phyloP scores from a whole-genome alignment of 2,797 vertebrate genomes.

The Parotocinclus haroldoi region DNA sequence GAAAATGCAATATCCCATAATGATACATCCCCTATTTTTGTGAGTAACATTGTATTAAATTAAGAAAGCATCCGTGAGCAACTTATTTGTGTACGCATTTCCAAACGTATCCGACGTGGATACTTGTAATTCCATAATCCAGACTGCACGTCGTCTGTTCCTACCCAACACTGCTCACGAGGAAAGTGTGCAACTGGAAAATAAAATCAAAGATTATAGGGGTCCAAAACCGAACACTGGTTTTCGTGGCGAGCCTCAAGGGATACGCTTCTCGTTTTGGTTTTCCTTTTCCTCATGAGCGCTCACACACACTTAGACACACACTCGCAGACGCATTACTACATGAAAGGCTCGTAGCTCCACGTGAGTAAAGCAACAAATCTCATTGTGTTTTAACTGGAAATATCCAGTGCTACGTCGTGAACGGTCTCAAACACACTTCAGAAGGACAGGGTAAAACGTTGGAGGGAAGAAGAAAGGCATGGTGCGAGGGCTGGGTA shows the following conservation, averaged over 20 bases:
- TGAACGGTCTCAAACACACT: conserved; percentile 44
- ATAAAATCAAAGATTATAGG: conserved; percentile 24
- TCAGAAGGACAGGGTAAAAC: conserved; percentile 44
- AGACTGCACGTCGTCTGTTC: background rate
- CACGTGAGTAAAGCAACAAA: conserved; percentile 64
- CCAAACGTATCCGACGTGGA: background rate
- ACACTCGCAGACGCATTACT: conserved; percentile 34
- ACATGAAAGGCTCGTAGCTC: conserved; percentile 72
- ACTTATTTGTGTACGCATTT: background rate
- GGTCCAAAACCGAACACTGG: conserved; percentile 51
- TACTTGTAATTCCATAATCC: background rate
- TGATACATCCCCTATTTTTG: too few relatives aligned
- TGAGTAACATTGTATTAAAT: too few relatives aligned
- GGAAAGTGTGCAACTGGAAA: conserved; percentile 28
- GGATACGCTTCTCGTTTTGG: conserved; percentile 71
- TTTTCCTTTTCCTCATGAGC: conserved; percentile 61
- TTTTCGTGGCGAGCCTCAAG: conserved; percentile 61
- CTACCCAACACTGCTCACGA: conserved; percentile 26
- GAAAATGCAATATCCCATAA: too few relatives aligned
- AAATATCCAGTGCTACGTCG: conserved; percentile 61
- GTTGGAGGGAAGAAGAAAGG: conserved; percentile 31
- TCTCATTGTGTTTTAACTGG: conserved; percentile 58
- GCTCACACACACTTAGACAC: conserved; percentile 46
- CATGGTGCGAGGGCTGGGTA: conserved; percentile 47
- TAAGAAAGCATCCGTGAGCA: too few relatives aligned